Evolutionary conservation across 2,888 invertebrate species (phyloP), one percentile per base, ranked within the genome.

Genomic region (Seladonia tumulorum): DNA sequence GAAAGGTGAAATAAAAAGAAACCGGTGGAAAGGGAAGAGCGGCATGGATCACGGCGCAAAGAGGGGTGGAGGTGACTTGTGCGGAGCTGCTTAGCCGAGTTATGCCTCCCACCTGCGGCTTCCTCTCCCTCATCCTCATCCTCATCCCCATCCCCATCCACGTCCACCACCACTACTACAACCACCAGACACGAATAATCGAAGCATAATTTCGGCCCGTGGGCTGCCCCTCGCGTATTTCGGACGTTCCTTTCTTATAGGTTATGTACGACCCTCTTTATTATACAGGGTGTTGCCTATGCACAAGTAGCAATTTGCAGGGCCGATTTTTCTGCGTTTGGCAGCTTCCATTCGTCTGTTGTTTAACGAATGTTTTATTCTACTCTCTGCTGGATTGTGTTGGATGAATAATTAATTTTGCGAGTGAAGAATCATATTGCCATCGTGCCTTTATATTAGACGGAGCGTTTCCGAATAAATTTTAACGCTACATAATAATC

Each of bases 151-250:
- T 22, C 87, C 49, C 49, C 82, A 72, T 73, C 78, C 82, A 63
- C 80, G 57, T 75, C 71, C 78, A 70, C 82, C 63, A 60, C 47
- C 89, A 81, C 76, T 74, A 70, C 57, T 74, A 70, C 57, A 57
- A 57, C 82, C 68, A 68, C 45, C 89, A 82, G 85, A 82, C 81
- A 83, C 85, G 87, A 91, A 90, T 90, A 89, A 90, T 90, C 91
- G 86, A 86, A 80, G 91, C 85, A 91, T 90, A 91, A 91, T 90
- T 90, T 86, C 85, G 84, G 85, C 90, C 91, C 81, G 84, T 81
- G 80, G 90, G 88, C 88, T 83, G 76, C 76, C 78, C 57, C 49
- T 85, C 91, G 85, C 87, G 86, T 88, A 90, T 90, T 90, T 90
- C 85, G 88, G 91, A 86, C 87, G 83, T 85, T 82, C 75, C 84